Conservation (phyloP, 1,140 invertebrate genomes). For the Schmidtea mediterranea region DNA sequence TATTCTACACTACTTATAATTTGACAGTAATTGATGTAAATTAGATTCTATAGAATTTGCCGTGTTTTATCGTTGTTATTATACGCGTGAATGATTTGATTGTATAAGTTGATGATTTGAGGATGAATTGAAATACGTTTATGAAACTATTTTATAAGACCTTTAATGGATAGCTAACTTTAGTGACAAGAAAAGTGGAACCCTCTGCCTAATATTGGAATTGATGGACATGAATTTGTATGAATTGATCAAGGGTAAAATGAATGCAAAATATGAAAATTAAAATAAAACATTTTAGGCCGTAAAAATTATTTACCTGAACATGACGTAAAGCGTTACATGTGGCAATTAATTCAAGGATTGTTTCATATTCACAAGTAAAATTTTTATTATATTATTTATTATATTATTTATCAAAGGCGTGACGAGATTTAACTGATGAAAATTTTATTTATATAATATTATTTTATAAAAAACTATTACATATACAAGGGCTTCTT, state of each 20-base stretch:
- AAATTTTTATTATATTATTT: conserved; percentile 2
- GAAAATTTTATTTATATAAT: too few relatives aligned
- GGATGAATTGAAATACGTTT: too few relatives aligned
- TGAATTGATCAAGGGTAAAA: conserved; percentile 33
- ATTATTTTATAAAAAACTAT: too few relatives aligned
- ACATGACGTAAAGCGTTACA: conserved; percentile 19
- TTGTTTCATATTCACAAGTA: conserved; percentile 21
- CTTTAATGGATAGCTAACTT: conserved; percentile 11
- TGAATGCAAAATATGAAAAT: too few relatives aligned
- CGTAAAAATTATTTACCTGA: conserved; percentile 26
- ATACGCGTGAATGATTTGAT: too few relatives aligned
- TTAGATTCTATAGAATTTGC: too few relatives aligned
- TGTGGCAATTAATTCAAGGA: conserved; percentile 31
- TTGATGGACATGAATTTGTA: conserved; percentile 43
- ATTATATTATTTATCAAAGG: too few relatives aligned
- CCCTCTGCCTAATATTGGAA: conserved; percentile 36
- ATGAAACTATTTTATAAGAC: too few relatives aligned
- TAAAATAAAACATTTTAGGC: conserved; percentile 11
- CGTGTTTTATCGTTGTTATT: too few relatives aligned
- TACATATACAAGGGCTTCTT: too few relatives aligned
- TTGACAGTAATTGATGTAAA: neutral
- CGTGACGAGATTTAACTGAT: too few relatives aligned
- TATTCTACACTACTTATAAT: conserved; percentile 5
- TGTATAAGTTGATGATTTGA: too few relatives aligned
- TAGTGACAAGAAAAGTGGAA: conserved; percentile 30